Conservation (phyloP, 2,113 vertebrate species). For the Madoqua kirkii region DNA sequence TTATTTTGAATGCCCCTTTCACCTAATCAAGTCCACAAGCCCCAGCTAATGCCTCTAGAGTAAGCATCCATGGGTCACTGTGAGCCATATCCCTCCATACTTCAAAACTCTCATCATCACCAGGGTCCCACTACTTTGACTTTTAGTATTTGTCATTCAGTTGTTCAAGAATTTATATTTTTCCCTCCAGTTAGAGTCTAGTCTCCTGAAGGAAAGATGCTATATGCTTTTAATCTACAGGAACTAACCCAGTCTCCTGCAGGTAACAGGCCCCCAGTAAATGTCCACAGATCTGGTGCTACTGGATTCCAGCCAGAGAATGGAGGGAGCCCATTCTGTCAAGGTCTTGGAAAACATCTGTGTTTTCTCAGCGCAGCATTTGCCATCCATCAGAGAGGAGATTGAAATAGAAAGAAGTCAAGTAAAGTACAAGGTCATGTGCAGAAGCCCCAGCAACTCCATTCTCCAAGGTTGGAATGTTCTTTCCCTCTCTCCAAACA, state of each 20-base stretch:
- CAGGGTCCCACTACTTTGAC: not conserved
- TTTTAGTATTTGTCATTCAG: not conserved
- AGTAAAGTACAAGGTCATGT: conserved; percentile 60
- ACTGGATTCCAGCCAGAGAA: conserved; percentile 36
- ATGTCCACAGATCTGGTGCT: not conserved
- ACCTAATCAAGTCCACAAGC: not conserved
- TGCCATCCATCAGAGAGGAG: conserved; percentile 60
- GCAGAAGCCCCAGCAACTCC: conserved; percentile 42
- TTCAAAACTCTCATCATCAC: not conserved
- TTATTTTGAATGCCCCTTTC: not conserved
- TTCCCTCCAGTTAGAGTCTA: not conserved
- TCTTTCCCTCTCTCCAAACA: conserved; percentile 45
- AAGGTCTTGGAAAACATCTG: conserved; percentile 66
- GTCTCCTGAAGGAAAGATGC: not conserved
- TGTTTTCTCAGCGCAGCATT: conserved; percentile 45
- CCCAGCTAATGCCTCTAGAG: not conserved
- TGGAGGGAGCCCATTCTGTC: conserved; percentile 2
- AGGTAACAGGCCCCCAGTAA: not conserved
- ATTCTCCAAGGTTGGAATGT: conserved; percentile 51
- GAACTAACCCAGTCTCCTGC: not conserved
- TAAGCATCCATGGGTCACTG: not conserved
- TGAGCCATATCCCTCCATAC: not conserved
- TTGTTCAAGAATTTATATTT: not conserved
- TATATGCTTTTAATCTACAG: not conserved
- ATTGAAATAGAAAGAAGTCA: conserved; percentile 17